Evolutionary conservation across 2,888 invertebrate genomes (phyloP).

Genomic region (Drosophila ezoana): DNA sequence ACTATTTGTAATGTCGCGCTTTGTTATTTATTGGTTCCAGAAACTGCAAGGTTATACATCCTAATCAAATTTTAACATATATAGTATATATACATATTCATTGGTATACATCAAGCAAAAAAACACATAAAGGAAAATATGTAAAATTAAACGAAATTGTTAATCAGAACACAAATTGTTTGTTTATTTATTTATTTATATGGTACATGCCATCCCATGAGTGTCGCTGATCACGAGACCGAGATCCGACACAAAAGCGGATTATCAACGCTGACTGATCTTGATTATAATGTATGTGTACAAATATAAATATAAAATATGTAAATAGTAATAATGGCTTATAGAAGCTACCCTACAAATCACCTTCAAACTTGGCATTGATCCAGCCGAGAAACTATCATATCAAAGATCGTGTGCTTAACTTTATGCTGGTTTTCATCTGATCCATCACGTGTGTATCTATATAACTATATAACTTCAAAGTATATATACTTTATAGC

Average conservation of each 20-base stretch:
- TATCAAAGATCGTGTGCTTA: conserved; percentile 14
- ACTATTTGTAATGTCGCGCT: conserved; percentile 47
- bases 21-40: conserved; percentile 64
- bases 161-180: conserved; percentile 58
- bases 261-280: conserved; percentile 15
- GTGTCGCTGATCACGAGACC: conserved; percentile 34
- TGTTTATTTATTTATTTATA: conserved; percentile 36
- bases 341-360: conserved; percentile 31
- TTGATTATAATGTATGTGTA: conserved; percentile 2
- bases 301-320: conserved; percentile 1
- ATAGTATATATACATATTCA: conserved; percentile 17
- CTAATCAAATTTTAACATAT: conserved; percentile 35
- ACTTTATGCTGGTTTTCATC: background rate
- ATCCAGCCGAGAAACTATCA: conserved; percentile 14
- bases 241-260: background rate
- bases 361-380: conserved; percentile 43
- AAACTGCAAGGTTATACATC: conserved; percentile 33
- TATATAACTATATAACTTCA: background rate
- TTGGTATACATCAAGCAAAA: conserved; percentile 34
- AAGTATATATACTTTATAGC: background rate
- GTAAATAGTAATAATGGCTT: conserved; percentile 12
- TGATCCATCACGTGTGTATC: background rate
- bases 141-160: conserved; percentile 66
- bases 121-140: conserved; percentile 27
- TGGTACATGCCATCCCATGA: background rate